phyloP scores from a whole-genome alignment of 2,888 invertebrate species.

The Dimorphilus gyrociliatus region DNA sequence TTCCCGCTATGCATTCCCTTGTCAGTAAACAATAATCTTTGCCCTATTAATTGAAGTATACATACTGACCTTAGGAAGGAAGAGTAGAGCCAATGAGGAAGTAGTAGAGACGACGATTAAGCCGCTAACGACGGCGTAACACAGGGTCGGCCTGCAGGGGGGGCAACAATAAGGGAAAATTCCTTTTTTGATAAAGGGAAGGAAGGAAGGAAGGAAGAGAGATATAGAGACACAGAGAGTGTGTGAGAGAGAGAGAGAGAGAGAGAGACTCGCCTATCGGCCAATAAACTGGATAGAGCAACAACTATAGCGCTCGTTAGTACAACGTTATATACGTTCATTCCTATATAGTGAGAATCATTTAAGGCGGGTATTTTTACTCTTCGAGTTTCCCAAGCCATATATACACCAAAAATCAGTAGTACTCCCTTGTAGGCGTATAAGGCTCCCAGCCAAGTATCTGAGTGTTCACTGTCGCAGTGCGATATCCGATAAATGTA shows the following conservation, averaged over 20 bases:
- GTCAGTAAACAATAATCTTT: no score
- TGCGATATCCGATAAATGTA: conserved; percentile 56
- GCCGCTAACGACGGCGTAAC: conserved; percentile 49
- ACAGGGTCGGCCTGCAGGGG: conserved; percentile 26
- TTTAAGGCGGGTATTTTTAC: conserved; percentile 79
- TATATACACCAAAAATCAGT: conserved; percentile 72
- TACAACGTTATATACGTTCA: conserved; percentile 78
- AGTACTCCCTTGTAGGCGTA: conserved; percentile 78
- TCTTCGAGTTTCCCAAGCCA: conserved; percentile 74
- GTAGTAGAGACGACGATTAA: conserved; percentile 71
- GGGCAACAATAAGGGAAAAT: no score
- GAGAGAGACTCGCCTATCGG: conserved; percentile 45
- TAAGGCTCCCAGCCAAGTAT: conserved; percentile 72
- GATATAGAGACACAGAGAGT: conserved; percentile 4
- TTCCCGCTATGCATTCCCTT: no score
- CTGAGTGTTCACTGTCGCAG: conserved; percentile 68
- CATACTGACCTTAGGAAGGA: conserved; percentile 57
- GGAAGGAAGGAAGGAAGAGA: no score
- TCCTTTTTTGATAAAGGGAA: no score
- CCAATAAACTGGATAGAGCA: conserved; percentile 68
- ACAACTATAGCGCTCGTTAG: conserved; percentile 69
- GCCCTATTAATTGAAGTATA: no score
- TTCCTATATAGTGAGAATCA: conserved; percentile 71
- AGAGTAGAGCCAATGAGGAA: conserved; percentile 64
- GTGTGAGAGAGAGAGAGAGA: conserved; percentile 3